Evolutionary conservation across 2,888 invertebrate species (phyloP).

Genomic region (Hyposoter dolosus): DNA sequence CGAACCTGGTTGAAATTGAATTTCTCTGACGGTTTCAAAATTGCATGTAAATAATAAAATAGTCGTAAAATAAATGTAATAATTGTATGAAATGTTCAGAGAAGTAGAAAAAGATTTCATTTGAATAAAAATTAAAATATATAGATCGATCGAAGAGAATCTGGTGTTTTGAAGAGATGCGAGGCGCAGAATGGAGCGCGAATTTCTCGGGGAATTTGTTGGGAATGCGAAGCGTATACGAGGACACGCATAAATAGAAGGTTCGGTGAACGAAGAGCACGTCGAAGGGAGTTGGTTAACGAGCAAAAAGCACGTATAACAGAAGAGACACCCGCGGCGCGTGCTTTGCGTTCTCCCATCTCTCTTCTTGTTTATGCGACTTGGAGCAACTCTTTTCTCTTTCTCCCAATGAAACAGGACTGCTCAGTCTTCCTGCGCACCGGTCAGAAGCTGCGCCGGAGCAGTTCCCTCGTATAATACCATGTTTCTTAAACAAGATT

Average conservation of each 20-base stretch:
- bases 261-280: slow-evolving; percentile 48
- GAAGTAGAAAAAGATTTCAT: not conserved
- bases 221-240: slow-evolving; percentile 30
- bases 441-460: slow-evolving; percentile 29
- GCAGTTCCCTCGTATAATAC: slow-evolving; percentile 3
- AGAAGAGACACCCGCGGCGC: slow-evolving; percentile 55
- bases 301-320: slow-evolving; percentile 65
- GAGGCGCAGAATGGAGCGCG: not conserved
- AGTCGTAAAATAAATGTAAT: not conserved
- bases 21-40: not conserved
- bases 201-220: slow-evolving; percentile 31
- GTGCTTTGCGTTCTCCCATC: slow-evolving; percentile 51
- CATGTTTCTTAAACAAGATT: not conserved
- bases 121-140: not conserved
- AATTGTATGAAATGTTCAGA: not conserved
- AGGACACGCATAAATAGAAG: slow-evolving; percentile 7
- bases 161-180: not conserved
- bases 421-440: slow-evolving; percentile 12
- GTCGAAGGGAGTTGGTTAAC: slow-evolving; percentile 60
- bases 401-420: slow-evolving; percentile 33
- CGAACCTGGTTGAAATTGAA: not conserved
- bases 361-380: slow-evolving; percentile 48
- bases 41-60: not conserved
- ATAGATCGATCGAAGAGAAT: not conserved
- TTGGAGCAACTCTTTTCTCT: slow-evolving; percentile 24